Percentiles rank a stretch among this genome's conserved stretches.
Evolutionary conservation across 2,797 vertebrate species (phyloP).

Genomic region (Ceryle rudis): DNA sequence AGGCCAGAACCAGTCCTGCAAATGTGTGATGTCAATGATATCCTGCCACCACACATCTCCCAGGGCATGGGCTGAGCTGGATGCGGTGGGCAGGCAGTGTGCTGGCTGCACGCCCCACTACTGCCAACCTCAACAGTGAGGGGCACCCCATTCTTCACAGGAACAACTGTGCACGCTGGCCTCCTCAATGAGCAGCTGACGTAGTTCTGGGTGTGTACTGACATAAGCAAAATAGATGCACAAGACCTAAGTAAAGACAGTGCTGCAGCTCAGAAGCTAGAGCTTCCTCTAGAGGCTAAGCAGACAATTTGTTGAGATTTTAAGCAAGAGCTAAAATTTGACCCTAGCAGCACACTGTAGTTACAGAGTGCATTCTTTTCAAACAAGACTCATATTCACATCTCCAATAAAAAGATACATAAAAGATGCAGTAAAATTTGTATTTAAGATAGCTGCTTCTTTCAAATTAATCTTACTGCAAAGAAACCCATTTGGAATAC

Average conservation of each 20-base stretch:
- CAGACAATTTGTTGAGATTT: not conserved
- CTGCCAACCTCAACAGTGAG: rapidly evolving
- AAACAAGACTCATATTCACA: conserved; percentile 20
- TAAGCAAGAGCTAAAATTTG: not conserved
- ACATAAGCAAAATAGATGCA: rapidly evolving
- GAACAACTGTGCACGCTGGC: rapidly evolving
- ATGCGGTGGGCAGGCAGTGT: rapidly evolving
- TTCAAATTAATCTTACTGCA: conserved; percentile 47
- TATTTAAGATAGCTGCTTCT: conserved; percentile 38
- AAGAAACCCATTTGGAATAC: conserved; percentile 46
- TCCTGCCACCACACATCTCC: not conserved
- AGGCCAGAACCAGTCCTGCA: not conserved
- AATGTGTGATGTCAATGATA: rapidly evolving
- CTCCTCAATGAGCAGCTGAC: rapidly evolving
- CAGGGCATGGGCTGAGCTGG: not conserved
- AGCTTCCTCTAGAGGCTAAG: not conserved
- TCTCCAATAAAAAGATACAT: not conserved
- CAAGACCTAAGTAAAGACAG: rapidly evolving
- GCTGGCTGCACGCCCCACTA: rapidly evolving
- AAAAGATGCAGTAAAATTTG: conserved; percentile 46
- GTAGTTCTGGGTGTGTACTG: rapidly evolving
- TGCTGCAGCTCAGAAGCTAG: not conserved
- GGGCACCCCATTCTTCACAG: not conserved
- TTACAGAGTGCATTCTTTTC: conserved; percentile 17
- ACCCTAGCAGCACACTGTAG: conserved; percentile 1